phyloP scores from a whole-genome alignment of 2,888 invertebrate species.

The Micropterix aruncella region DNA sequence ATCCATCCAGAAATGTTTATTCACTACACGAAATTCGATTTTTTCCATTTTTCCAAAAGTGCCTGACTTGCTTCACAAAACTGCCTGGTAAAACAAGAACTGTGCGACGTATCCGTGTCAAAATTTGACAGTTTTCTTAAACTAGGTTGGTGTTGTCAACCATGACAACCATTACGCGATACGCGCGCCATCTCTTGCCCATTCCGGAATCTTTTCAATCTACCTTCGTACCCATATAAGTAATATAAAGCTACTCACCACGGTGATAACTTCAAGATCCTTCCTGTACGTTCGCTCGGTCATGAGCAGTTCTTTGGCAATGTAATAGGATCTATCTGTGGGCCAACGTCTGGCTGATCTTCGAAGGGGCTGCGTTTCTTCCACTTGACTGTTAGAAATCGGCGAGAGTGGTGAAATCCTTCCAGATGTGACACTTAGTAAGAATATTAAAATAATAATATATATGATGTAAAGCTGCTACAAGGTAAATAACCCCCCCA shows the following conservation, averaged over 20 bases:
- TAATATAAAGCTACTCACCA: conserved; percentile 54
- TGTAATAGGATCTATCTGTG: conserved; percentile 62
- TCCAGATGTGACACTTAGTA: not conserved
- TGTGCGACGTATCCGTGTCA: no score
- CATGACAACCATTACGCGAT: no score
- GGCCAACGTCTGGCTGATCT: conserved; percentile 28
- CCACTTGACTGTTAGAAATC: conserved; percentile 7
- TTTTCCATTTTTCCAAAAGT: no score
- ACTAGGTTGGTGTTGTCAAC: no score
- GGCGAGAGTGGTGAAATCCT: not conserved
- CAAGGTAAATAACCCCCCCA: no score
- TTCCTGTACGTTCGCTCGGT: conserved; percentile 92
- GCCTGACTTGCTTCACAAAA: no score
- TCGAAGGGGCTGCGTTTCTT: conserved; percentile 5
- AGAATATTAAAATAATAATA: not conserved
- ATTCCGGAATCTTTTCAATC: conserved; percentile 1
- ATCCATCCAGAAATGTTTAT: no score
- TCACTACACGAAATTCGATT: no score
- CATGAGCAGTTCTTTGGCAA: conserved; percentile 88
- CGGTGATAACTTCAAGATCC: conserved; percentile 82
- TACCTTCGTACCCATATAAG: not conserved
- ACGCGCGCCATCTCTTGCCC: not conserved
- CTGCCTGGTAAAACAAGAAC: no score
- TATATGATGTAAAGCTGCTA: no score
- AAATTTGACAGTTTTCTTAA: no score